These are phyloP conservation scores for Azorinus chamasolen DNA, from an alignment of 2,888 invertebrate species.

Conservation along the genomic window DNA sequence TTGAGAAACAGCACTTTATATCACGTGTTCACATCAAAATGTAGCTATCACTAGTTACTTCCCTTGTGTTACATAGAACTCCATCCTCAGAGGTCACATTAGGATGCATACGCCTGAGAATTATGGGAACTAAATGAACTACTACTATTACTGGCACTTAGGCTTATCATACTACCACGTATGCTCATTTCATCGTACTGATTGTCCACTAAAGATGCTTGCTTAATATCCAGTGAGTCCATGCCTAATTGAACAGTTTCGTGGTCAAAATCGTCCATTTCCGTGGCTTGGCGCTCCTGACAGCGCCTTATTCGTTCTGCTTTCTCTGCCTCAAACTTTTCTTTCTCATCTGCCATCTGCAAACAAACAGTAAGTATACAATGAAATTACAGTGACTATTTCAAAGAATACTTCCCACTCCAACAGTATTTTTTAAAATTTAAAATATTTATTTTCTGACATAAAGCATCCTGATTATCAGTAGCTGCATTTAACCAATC, in stretches of 20 bases:
- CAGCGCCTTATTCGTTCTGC: conserved; percentile 95
- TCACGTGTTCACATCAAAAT: no score
- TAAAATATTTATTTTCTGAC: no score
- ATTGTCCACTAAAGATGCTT: conserved; percentile 95
- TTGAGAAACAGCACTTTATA: no score
- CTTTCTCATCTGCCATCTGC: conserved; percentile 97
- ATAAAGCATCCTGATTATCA: no score
- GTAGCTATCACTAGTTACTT: no score
- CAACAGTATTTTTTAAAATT: no score
- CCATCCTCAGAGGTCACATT: conserved; percentile 15
- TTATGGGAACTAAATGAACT: conserved; percentile 84
- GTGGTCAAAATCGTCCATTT: conserved; percentile 97
- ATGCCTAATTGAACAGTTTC: conserved; percentile 97
- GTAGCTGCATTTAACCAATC: no score
- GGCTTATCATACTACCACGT: conserved; percentile 96
- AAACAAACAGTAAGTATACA: no score
- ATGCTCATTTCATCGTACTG: conserved; percentile 93
- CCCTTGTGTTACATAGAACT: background rate
- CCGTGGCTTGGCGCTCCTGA: conserved; percentile 95
- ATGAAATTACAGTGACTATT: no score
- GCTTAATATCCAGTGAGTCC: conserved; percentile 95
- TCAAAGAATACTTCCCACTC: no score
- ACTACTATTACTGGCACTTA: conserved; percentile 98
- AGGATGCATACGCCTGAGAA: conserved; percentile 56
- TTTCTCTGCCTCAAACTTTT: conserved; percentile 96